Evolutionary conservation across 2,888 invertebrate species (phyloP), one percentile per base, ranked within the genome.

Genomic region (Habrosyne pyritoides): DNA sequence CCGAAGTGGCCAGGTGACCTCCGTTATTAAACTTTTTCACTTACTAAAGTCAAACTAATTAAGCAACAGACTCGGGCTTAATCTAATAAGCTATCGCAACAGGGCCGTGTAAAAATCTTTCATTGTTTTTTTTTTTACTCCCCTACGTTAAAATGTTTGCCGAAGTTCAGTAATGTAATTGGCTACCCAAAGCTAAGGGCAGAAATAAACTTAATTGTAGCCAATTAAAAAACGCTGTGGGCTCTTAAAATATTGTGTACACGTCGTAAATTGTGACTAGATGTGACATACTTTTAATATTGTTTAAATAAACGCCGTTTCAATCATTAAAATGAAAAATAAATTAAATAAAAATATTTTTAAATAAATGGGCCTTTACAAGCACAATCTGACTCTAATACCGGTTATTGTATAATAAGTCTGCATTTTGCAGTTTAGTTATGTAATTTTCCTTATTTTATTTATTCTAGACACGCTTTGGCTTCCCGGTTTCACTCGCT

Each of bases 181-280:
- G 81, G 80, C 73, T 81, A 68, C 65, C 73, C 70, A 71, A 63
- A 73, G 74, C 74, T 67, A 69, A 77, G 75, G 77, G 79, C 70
- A 69, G 79, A 71, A 83, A 81, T 81, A 76, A 84, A 81, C 78
- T 83, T 85, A 87, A 87, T 86, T 87, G 84, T 81, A 73, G 77
- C 81, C 83, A 86, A 84, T 86, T 84, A 86, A 83, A 86, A 86
- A 83, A 81, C 70, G 78, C 79, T 78, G 80, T 64, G 70, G 73
- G 68, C 70, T 79, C 73, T 74, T 72, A 81, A 81, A 81, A 79
- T 79, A 73, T 82, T 62, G 75, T 75, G n/a, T 67, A 63, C 59
- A 58, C 49, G 60, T 55, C 67, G 63, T 70, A 75, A 66, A 74
- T 68, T 53, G 54, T 47, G 42, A 10, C 79, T 81, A 64, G 77